Base-by-base conservation (phyloP, 1,140 invertebrate species). In the Apis cerana region DNA sequence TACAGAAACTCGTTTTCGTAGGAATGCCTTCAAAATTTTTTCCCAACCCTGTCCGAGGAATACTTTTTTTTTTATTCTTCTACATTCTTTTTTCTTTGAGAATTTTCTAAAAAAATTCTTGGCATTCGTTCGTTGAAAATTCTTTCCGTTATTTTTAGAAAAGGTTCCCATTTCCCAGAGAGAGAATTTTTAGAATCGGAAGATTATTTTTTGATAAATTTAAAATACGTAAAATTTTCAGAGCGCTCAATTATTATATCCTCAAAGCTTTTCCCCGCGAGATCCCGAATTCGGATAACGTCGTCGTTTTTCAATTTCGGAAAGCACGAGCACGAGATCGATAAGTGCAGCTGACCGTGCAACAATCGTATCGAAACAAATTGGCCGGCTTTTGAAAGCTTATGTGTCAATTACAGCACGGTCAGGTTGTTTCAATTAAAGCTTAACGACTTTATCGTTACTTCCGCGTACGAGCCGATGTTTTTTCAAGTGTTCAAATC, bases 291-390 rank as follows among this genome's bases (percentile, higher is more conserved):
- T 87, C 80, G 56, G 62, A 68, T 65, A 74, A 52, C 64, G 67
- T 78, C 65, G 62, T 33, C 79, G 62, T 48, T 43, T n/a, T 56
- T 54, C 50, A 43, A 72, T 65, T 78, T 67, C 62, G 84, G 82
- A 27, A 69, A 76, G 78, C 62, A 64, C 72, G 58, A 27, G 71
- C 43, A 64, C 33, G 33, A 43, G 79, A 83, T 89, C 84, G 77
- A 88, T 88, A 72, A 62, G 64, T 72, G 84, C 83, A 84, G 56
- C 75, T 76, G 81, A 89, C 71, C 84, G 64, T 70, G 27, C 76
- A 78, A 84, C 75, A 86, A 86, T 89, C 76, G 56, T 75, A 80
- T 80, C 48, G 50, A 52, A 89, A 88, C 56, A 84, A 89, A 89
- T 89, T 86, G 81, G 78, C 62, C 70, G 77, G 65, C 84, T 84